Evolutionary conservation across 1,140 invertebrate genomes (phyloP).

Genomic region (Psilanteris sp.): DNA sequence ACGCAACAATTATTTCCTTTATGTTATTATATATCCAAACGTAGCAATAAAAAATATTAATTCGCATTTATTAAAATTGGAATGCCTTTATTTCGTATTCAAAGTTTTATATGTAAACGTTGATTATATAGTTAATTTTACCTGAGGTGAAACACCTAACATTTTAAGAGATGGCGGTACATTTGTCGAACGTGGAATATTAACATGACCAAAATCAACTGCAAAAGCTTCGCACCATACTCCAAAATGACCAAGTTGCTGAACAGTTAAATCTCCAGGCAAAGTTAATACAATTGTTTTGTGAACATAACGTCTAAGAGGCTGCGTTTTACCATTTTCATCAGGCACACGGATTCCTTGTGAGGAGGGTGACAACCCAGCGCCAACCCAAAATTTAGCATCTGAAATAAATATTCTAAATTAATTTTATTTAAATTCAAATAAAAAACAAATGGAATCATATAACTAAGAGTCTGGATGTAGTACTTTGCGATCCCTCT

Average conservation of each 20-base stretch:
- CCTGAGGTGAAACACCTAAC: slow-evolving; percentile 95
- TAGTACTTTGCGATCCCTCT: too few species aligned
- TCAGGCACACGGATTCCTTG: slow-evolving; percentile 91
- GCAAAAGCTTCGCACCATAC: slow-evolving; percentile 93
- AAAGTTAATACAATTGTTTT: slow-evolving; percentile 93
- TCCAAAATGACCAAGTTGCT: slow-evolving; percentile 88
- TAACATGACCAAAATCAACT: slow-evolving; percentile 93
- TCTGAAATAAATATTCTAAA: slow-evolving; percentile 80
- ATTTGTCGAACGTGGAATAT: slow-evolving; percentile 86
- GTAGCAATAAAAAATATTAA: too few species aligned
- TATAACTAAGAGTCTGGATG: too few species aligned
- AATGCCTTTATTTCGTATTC: too few species aligned
- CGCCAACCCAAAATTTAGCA: slow-evolving; percentile 94
- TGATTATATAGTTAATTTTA: too few species aligned
- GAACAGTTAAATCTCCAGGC: slow-evolving; percentile 84
- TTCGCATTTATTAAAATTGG: too few species aligned
- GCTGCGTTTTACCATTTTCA: slow-evolving; percentile 87
- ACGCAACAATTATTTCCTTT: too few species aligned
- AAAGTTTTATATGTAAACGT: too few species aligned
- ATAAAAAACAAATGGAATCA: too few species aligned
- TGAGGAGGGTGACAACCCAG: slow-evolving; percentile 87
- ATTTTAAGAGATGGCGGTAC: slow-evolving; percentile 95
- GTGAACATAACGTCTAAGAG: slow-evolving; percentile 87
- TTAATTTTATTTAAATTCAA: not conserved
- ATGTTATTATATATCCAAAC: too few species aligned